phyloP scores from a whole-genome alignment of 2,888 invertebrate genomes.

The Nomada fucata region DNA sequence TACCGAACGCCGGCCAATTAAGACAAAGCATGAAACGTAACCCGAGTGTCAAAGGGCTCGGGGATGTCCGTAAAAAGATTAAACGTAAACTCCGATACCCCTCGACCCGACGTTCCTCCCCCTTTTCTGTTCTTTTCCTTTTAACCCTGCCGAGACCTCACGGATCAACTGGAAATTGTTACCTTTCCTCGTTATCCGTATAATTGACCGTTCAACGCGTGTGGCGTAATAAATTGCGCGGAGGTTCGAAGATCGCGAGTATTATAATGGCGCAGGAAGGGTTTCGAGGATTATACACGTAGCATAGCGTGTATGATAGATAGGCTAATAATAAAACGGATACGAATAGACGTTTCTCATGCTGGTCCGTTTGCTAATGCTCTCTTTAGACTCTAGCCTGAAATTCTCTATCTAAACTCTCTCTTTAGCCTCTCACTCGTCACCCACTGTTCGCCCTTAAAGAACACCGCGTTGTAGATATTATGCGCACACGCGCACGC shows the following conservation, averaged over 20 bases:
- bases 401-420: conserved; percentile 41
- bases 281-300: conserved; percentile 11
- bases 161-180: background rate
- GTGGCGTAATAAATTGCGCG: background rate
- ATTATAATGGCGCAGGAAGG: conserved; percentile 3
- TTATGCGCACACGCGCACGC: background rate
- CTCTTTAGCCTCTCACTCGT: conserved; percentile 30
- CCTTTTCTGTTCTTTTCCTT: too few species aligned
- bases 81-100: too few species aligned
- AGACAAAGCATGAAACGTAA: too few species aligned
- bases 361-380: conserved; percentile 30
- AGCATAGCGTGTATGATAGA: conserved; percentile 18
- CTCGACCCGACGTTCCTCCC: too few species aligned
- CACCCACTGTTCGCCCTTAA: conserved; percentile 31
- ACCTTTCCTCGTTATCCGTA: background rate
- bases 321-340: conserved; percentile 35
- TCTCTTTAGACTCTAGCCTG: conserved; percentile 29
- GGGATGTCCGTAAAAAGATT: too few species aligned
- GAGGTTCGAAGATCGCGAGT: background rate
- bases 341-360: conserved; percentile 29
- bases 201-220: background rate
- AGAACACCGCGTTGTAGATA: conserved; percentile 10
- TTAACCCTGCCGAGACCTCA: too few species aligned
- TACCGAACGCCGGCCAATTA: too few species aligned
- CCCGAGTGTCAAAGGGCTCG: too few species aligned